Percentiles rank a stretch among this genome's conserved stretches.
Conservation (phyloP, 35 echinoderm and acorn worm genomes). For the Chiridota heheva region DNA sequence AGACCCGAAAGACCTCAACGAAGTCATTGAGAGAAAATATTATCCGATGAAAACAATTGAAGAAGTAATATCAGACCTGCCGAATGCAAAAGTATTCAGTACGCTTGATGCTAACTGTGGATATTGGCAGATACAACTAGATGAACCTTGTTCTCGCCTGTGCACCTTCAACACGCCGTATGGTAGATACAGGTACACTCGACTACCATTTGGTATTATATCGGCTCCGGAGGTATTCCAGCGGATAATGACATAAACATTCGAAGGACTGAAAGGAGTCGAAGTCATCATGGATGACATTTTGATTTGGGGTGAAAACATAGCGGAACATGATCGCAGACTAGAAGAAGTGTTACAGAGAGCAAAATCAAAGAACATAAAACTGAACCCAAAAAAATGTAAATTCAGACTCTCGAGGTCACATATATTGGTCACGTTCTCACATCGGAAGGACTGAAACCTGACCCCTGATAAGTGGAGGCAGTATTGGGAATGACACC, state of each 20-base stretch:
- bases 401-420: not conserved
- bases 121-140: constrained; percentile 54
- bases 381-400: not conserved
- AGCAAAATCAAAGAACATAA: not conserved
- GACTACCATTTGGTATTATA: constrained; percentile 45
- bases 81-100: not conserved
- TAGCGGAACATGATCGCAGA: not conserved
- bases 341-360: not conserved
- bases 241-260: constrained; percentile 39
- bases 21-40: constrained; percentile 33
- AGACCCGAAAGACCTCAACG: constrained; percentile 53
- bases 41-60: constrained; percentile 59
- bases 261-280: constrained; percentile 50
- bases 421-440: constrained; percentile 52
- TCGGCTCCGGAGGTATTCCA: constrained; percentile 46
- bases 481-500: constrained; percentile 42
- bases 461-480: constrained; percentile 40
- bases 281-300: constrained; percentile 26
- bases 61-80: constrained; percentile 14
- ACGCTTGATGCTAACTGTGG: constrained; percentile 42
- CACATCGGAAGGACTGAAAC: constrained; percentile 53
- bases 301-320: not conserved
- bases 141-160: constrained; percentile 40
- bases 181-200: constrained; percentile 26
- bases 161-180: constrained; percentile 39